phyloP scores from a whole-genome alignment of 2,113 vertebrate genomes.

The Amblyornis subalaris region DNA sequence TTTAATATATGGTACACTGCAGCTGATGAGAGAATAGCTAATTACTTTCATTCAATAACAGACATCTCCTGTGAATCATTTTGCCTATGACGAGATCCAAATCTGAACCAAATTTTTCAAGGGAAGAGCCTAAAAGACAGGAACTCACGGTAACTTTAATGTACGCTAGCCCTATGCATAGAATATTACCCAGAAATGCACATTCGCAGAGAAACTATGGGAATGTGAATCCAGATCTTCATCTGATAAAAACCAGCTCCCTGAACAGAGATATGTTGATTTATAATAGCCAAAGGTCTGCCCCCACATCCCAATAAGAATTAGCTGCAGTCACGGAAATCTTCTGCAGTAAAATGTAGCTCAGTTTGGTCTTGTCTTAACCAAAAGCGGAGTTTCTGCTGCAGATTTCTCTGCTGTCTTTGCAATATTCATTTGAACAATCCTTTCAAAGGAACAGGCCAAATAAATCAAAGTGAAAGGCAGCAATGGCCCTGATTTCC shows the following conservation, averaged over 20 bases:
- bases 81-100: neutral
- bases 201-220: neutral
- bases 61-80: neutral
- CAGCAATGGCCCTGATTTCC: neutral
- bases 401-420: neutral
- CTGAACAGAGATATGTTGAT: neutral
- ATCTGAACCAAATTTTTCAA: neutral
- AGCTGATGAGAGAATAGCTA: neutral
- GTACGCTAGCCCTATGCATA: neutral
- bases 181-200: neutral
- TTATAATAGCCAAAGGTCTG: neutral
- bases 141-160: neutral
- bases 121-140: neutral
- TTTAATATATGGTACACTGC: neutral
- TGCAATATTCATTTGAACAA: neutral
- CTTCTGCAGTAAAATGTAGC: neutral
- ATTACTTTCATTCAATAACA: neutral
- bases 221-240: neutral
- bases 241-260: neutral
- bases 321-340: neutral
- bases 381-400: neutral
- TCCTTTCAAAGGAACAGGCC: neutral
- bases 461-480: neutral
- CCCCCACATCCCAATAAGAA: neutral
- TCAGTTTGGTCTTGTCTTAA: neutral